phyloP scores from a whole-genome alignment of 1,140 invertebrate species.

The Drosophila willistoni region DNA sequence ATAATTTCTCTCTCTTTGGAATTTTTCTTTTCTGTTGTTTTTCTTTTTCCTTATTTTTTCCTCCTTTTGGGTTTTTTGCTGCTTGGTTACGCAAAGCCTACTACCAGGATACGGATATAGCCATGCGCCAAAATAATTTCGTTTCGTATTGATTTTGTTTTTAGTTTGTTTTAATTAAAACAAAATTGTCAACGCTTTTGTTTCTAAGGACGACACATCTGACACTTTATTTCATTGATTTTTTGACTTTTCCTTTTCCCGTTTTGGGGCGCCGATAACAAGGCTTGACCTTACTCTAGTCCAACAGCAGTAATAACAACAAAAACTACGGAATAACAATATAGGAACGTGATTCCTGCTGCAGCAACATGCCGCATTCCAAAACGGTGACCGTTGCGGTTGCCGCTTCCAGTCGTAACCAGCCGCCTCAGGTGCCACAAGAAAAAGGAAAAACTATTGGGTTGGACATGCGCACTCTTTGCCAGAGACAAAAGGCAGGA shows the following conservation, averaged over 20 bases:
- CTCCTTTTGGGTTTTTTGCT: constrained; percentile 1
- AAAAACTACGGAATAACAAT: constrained; percentile 15
- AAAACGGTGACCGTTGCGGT: constrained; percentile 36
- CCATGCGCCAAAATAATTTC: not conserved
- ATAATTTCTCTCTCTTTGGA: constrained; percentile 8
- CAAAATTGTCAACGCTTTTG: constrained; percentile 1
- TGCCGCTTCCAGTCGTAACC: constrained; percentile 31
- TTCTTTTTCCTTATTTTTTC: not conserved
- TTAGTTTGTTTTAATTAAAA: not conserved
- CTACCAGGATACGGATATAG: constrained; percentile 22
- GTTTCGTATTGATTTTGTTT: constrained; percentile 33
- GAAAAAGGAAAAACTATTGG: not conserved
- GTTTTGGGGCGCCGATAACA: constrained; percentile 1
- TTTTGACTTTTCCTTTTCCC: constrained; percentile 10
- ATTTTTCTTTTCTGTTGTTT: not conserved
- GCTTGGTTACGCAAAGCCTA: constrained; percentile 62
- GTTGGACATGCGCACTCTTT: constrained; percentile 57
- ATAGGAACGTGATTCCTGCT: constrained; percentile 36
- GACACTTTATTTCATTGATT: constrained; percentile 29
- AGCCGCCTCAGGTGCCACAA: constrained; percentile 9
- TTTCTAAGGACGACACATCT: constrained; percentile 9
- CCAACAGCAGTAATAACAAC: constrained; percentile 18
- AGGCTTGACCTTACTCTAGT: constrained; percentile 11
- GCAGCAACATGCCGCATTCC: constrained; percentile 61
- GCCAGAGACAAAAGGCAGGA: not conserved